These are phyloP conservation scores for Takifugu flavidus DNA, from an alignment of 2,113 vertebrate genomes.

Conservation along the genomic window DNA sequence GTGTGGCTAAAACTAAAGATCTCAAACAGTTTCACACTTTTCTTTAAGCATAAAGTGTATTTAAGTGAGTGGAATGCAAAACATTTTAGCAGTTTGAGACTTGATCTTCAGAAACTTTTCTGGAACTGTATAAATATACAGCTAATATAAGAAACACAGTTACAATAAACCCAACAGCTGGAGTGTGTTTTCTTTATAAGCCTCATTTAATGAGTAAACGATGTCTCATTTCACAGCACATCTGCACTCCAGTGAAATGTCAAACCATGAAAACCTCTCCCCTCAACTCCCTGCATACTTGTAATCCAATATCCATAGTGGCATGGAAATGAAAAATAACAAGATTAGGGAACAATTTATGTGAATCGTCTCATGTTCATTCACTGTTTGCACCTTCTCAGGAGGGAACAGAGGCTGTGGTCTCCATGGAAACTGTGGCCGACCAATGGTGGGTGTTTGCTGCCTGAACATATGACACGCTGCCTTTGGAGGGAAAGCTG, in stretches of 20 bases:
- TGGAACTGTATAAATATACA: too few species aligned
- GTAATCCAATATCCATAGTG: constrained; percentile 65
- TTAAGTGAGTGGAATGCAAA: not conserved
- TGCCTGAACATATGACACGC: constrained; percentile 53
- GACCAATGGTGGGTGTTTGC: constrained; percentile 58
- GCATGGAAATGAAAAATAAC: constrained; percentile 73
- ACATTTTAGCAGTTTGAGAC: too few species aligned
- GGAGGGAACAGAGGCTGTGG: constrained; percentile 53
- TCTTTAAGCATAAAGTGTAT: too few species aligned
- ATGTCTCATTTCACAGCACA: constrained; percentile 1
- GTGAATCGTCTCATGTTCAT: constrained; percentile 68
- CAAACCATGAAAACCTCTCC: constrained; percentile 20
- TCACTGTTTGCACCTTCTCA: constrained; percentile 66
- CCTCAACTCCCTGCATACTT: constrained; percentile 32
- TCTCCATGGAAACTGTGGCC: constrained; percentile 77
- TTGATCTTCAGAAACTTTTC: too few species aligned
- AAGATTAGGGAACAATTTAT: constrained; percentile 76
- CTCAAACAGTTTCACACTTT: too few species aligned
- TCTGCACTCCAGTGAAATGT: constrained; percentile 23
- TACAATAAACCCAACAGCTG: too few species aligned
- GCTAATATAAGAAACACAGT: too few species aligned
- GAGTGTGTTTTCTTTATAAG: too few species aligned
- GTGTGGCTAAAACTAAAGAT: too few species aligned
- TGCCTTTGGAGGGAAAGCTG: constrained; percentile 51
- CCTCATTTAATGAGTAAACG: too few species aligned